Evolutionary conservation across 1,140 invertebrate genomes (phyloP), one percentile per base, ranked within the genome.

Genomic region (Anadara kagoshimensis): DNA sequence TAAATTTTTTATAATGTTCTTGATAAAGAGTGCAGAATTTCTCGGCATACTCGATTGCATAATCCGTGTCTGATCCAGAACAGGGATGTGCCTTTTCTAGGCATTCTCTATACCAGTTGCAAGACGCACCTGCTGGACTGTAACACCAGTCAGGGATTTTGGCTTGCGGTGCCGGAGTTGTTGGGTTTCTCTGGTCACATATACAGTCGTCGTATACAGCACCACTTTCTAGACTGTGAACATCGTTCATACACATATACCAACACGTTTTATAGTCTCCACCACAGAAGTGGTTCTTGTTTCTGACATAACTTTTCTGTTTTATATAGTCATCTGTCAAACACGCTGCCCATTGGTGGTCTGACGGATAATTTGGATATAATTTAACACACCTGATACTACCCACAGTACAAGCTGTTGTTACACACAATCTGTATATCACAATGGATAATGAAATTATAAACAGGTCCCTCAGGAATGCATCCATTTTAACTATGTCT

Each of bases 51-150:
- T n/a, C 22, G 5, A 71, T 57, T 14, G 43, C 69, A 36, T 71
- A 71, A 14, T 58, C 41, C 16, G 49, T 51, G 26, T 64, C 41
- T 26, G 69, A 57, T 12, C 44, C 59, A 24, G 47, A 47, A 47
- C 69, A 71, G 0, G 20, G 36, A 20, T 56, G 47, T 49, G 22
- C 29, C 29, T 26, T 47, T n/a, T 71, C 69, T n/a, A 71, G 29
- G 41, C 69, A 71, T 1, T 71, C 24, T 24, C 49, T n/a, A 26
- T 71, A 71, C 69, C 69, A 71, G n/a, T 16, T n/a, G 22, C 69
- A 71, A 14, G 45, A 29, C n/a, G 59, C 57, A 45, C 69, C 69
- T 18, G 49, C 24, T 12, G 69, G 47, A 54, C 62, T 71, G 43
- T 71, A 71, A 29, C 69, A 71, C 29, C 29, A 36, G 29, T 36